Base-by-base conservation (phyloP, 2,113 vertebrate genomes). In the Arizona elegans region DNA sequence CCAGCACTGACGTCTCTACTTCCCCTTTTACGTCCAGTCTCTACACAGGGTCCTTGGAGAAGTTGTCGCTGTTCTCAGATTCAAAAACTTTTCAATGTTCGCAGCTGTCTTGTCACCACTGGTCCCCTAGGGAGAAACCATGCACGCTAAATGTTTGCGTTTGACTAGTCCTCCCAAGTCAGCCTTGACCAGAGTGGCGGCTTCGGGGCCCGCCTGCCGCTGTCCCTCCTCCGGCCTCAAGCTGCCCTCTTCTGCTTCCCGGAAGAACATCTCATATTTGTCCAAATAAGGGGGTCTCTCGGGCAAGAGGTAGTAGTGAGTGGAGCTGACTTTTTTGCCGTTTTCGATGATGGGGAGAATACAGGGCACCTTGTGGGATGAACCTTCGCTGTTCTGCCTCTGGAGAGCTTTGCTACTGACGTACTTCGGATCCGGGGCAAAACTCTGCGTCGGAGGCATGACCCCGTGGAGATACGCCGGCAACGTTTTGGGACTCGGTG, bases 381-480 rank as follows among this genome's bases (percentile, higher is more conserved):
- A 98, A 2, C 99, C 99, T 92, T 99, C 99, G 5, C 99, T 99
- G 93, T 98, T 98, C 97, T 99, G 99, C 96, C 99, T 98, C 86
- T 98, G 98, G 89, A 99, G 97, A 87, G 98, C 97, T 93, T 98
- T 99, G 96, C 95, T 98, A 96, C 98, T 99, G 90, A 99, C 99
- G 0, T 99, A 99, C 29, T 99, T 99, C 1, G 99, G 99, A 93
- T 99, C 98, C 0, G 99, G 99, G 90, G 99, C 99, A 96, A 99
- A 99, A 95, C 99, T 99, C 97, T 99, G 99, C 0, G 99, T 99
- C 0, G 99, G 98, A 50, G 99, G 99, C 99, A 99, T 99, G 92
- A 99, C 98, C 93, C 99, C 99, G 0, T 99, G 98, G 97, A 98
- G 95, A 98, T 99, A 99, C 24, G 97, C 98, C 0, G 99, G 99